A percentile compares a stretch with the other conserved stretches of the same genome.
Evolutionary conservation across 2,113 vertebrate genomes (phyloP).

Genomic region (Tragulus kanchil): DNA sequence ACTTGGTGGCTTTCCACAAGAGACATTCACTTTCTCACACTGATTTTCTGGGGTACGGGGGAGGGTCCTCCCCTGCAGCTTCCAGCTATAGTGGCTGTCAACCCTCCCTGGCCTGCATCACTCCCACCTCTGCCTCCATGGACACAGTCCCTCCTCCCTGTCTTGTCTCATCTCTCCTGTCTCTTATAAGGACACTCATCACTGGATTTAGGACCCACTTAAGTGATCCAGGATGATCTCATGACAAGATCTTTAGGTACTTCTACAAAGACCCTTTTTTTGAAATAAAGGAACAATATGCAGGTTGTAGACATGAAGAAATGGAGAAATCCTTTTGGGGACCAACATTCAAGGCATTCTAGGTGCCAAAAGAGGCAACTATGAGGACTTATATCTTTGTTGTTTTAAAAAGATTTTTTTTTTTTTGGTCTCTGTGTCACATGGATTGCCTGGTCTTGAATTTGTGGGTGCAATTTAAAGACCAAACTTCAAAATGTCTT

Average conservation of each 20-base stretch:
- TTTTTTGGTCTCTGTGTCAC: not conserved
- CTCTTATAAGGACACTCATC: not conserved
- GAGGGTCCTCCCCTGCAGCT: not conserved
- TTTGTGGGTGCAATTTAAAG: not conserved
- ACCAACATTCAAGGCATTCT: not conserved
- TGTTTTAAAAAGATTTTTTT: not conserved
- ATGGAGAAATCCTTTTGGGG: not conserved
- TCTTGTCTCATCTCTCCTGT: not conserved
- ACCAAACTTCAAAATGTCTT: not conserved
- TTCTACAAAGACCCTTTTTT: slow-evolving; percentile 1
- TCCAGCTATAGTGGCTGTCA: not conserved
- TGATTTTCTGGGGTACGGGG: not conserved
- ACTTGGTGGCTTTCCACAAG: not conserved
- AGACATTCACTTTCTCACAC: not conserved
- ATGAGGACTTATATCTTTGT: slow-evolving; percentile 13
- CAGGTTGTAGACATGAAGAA: not conserved
- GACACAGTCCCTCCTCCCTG: not conserved
- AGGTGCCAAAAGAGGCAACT: not conserved
- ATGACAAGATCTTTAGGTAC: not conserved
- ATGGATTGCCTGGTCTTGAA: not conserved
- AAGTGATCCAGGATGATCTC: not conserved
- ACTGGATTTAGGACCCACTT: not conserved
- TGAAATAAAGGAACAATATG: not conserved
- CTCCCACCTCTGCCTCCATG: accelerated
- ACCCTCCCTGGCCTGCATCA: not conserved